Evolutionary conservation across 1,140 invertebrate species (phyloP), one percentile per base, ranked within the genome.

Genomic region (Zelostemma sp.): DNA sequence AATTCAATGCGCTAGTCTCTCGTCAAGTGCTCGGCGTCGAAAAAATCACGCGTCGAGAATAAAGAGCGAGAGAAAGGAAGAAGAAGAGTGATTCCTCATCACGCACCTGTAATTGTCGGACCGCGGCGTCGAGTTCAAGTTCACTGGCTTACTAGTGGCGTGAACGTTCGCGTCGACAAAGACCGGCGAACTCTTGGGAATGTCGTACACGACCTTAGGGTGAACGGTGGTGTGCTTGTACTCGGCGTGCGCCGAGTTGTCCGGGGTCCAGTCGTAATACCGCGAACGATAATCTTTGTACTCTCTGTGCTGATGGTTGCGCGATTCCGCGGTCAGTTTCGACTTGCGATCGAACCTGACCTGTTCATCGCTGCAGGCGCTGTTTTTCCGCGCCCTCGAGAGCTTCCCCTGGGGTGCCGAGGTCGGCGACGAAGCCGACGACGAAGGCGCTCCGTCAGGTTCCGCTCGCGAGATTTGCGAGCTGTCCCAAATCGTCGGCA

Each of bases 401-500:
- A 61, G 50, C 63, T 77, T 78, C 11, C 72, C 72, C 9, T 48
- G 72, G 8, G 70, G 76, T 25, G 68, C 59, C 14, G 75, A 81
- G 1, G 73, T 80, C 0, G 80, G 80, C 0, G 81, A 81, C 1
- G 80, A 83, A 4, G 83, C 76, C 33, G 83, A 79, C 5, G 85
- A 86, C 6, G 89, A 89, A 0, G 88, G 85, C 16, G 90, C 90
- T 1, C 90, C 91, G 60, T 91, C 90, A 1, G 91, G 91, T 62
- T 91, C 90, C 18, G 88, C 88, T 14, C 89, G 85, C 8, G 79
- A 78, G 53, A 71, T 31, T 58, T 77, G 68, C 9, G 73, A 77
- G 16, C 65, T 72, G 14, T 80, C 75, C 56, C 77, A 78, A 4
- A 69, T 54, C 1, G 74, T 63, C 2, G 80, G 76, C 58, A 83